Percentiles rank a stretch among this genome's conserved stretches.
Conservation (phyloP, 2,888 invertebrate genomes). For the Linnaemya tessellans region DNA sequence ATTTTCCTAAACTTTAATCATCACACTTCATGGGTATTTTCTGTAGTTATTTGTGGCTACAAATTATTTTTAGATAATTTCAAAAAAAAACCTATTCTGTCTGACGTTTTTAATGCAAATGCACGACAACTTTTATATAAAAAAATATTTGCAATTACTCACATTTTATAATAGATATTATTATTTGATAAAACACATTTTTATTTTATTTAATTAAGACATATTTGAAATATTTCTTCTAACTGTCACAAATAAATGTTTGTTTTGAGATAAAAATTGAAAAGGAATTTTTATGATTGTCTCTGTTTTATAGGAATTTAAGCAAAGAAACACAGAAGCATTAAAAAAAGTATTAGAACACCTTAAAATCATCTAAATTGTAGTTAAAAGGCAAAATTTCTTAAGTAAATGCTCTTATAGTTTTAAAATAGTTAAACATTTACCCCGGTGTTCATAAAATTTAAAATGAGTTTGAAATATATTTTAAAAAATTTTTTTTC, state of each 20-base stretch:
- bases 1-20: not conserved
- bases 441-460: too few species aligned
- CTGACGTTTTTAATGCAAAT: not conserved
- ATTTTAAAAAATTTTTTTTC: too few species aligned
- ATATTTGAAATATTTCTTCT: conserved; percentile 44
- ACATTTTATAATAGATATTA: conserved; percentile 4
- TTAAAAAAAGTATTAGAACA: not conserved
- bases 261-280: conserved; percentile 37
- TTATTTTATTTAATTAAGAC: conserved; percentile 43
- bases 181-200: conserved; percentile 25
- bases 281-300: conserved; percentile 30
- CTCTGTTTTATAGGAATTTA: not conserved
- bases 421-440: too few species aligned
- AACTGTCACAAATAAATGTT: conserved; percentile 20
- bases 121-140: not conserved
- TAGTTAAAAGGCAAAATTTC: not conserved
- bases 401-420: not conserved
- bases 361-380: not conserved
- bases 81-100: not conserved
- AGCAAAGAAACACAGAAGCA: conserved; percentile 3
- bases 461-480: too few species aligned
- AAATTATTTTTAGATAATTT: not conserved
- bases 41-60: not conserved
- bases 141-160: conserved; percentile 24
- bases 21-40: not conserved